Conservation (phyloP, 2,888 invertebrate species). For the Rambutsinella grinnellia region DNA sequence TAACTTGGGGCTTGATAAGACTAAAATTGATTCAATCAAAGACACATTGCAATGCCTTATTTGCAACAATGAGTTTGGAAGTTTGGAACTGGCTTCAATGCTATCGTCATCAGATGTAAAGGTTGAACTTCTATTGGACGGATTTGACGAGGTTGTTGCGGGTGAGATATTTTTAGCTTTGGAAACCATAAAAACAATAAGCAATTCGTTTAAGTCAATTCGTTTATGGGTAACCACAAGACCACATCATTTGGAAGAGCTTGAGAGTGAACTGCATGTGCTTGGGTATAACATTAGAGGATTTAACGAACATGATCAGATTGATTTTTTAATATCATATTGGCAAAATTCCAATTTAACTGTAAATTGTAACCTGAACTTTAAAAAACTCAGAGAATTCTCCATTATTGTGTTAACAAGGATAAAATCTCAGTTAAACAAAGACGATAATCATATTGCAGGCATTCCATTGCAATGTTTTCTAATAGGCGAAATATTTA, state of each 20-base stretch:
- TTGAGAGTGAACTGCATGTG: neutral
- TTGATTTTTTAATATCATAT: neutral
- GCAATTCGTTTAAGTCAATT: neutral
- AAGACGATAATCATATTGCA: neutral
- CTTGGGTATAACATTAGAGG: neutral
- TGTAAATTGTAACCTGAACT: neutral
- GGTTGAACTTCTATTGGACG: slow-evolving; percentile 6
- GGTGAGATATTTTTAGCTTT: neutral
- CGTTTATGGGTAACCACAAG: slow-evolving; percentile 2
- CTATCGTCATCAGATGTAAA: neutral
- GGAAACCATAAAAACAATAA: neutral
- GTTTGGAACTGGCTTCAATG: neutral
- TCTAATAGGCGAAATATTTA: neutral
- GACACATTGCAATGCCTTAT: too few relatives aligned
- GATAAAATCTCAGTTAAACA: neutral
- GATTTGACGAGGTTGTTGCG: neutral
- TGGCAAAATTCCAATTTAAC: neutral
- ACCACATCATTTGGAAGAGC: neutral
- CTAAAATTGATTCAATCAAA: neutral
- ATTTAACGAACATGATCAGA: neutral
- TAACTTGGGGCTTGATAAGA: neutral
- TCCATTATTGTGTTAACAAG: neutral
- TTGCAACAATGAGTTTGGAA: neutral
- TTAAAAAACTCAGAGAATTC: neutral
- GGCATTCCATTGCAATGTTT: neutral